Percentiles rank a stretch among this genome's conserved stretches.
These are phyloP conservation scores for Eupithecia tripunctaria DNA, from an alignment of 2,888 invertebrate species.

Conservation along the genomic window DNA sequence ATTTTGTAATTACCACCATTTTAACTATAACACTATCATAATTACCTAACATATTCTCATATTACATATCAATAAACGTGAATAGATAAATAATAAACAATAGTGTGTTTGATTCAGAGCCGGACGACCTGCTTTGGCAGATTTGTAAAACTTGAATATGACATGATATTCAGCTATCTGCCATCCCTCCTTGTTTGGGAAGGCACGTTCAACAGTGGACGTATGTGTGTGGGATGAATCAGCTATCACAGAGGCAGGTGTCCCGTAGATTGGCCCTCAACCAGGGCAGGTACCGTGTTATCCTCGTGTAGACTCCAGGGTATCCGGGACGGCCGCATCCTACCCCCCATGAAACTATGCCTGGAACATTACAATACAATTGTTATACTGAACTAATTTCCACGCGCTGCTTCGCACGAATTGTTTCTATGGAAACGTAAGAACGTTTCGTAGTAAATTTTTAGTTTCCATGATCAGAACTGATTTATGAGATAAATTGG, in stretches of 20 bases:
- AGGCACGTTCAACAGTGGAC: not conserved
- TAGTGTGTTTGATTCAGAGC: not conserved
- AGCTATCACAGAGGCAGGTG: slow-evolving; percentile 87
- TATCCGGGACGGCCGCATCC: slow-evolving; percentile 90
- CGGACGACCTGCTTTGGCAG: not conserved
- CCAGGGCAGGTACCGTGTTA: slow-evolving; percentile 89
- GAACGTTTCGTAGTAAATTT: too few species aligned
- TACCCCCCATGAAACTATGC: slow-evolving; percentile 94
- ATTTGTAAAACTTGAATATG: not conserved
- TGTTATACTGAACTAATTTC: not conserved
- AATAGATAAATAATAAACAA: not conserved
- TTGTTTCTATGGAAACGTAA: not conserved
- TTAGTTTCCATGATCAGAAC: too few species aligned
- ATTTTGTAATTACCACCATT: not conserved
- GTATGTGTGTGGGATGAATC: slow-evolving; percentile 25
- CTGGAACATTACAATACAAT: slow-evolving; percentile 66
- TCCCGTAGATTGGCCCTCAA: slow-evolving; percentile 89
- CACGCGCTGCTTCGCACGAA: not conserved
- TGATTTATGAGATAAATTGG: too few species aligned
- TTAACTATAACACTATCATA: not conserved
- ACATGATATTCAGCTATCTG: not conserved
- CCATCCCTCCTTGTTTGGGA: not conserved
- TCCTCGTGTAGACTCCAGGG: slow-evolving; percentile 90
- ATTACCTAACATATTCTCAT: not conserved
- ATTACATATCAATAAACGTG: not conserved